phyloP scores from a whole-genome alignment of 2,113 vertebrate genomes.

The Ursus arctos region DNA sequence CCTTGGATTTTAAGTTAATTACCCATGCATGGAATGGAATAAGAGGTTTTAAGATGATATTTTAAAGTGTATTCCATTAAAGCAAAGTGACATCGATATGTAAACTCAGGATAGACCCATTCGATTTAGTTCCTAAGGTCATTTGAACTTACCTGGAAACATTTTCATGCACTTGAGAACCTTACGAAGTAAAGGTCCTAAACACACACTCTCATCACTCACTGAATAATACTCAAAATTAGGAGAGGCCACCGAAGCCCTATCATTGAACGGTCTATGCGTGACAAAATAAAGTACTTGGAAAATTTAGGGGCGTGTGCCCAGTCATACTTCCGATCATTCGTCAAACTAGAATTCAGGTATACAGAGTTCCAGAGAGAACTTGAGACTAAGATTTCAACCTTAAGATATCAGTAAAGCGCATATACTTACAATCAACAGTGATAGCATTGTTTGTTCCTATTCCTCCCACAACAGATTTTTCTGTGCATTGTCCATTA shows the following conservation, averaged over 20 bases:
- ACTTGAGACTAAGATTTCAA: too few relatives aligned
- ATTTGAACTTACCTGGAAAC: not conserved
- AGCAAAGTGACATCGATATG: not conserved
- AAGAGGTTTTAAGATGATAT: not conserved
- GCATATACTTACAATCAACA: rapidly evolving
- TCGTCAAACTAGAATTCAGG: too few relatives aligned
- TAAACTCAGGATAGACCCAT: too few relatives aligned
- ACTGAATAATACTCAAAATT: not conserved
- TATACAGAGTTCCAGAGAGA: not conserved
- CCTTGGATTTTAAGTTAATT: not conserved
- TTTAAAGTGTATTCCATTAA: not conserved
- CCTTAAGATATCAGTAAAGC: not conserved
- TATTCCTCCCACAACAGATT: rapidly evolving
- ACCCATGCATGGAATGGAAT: rapidly evolving
- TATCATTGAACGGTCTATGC: rapidly evolving
- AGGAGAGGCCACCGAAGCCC: too few relatives aligned
- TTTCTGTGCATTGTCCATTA: not conserved
- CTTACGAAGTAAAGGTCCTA: too few relatives aligned
- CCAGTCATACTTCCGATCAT: not conserved
- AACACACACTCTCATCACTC: not conserved
- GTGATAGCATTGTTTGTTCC: rapidly evolving
- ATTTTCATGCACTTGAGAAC: not conserved
- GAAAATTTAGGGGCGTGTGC: not conserved
- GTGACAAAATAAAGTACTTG: not conserved
- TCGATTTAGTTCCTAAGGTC: not conserved